Base-by-base conservation (phyloP, 2,888 invertebrate species). In the Ctenicera cuprea region DNA sequence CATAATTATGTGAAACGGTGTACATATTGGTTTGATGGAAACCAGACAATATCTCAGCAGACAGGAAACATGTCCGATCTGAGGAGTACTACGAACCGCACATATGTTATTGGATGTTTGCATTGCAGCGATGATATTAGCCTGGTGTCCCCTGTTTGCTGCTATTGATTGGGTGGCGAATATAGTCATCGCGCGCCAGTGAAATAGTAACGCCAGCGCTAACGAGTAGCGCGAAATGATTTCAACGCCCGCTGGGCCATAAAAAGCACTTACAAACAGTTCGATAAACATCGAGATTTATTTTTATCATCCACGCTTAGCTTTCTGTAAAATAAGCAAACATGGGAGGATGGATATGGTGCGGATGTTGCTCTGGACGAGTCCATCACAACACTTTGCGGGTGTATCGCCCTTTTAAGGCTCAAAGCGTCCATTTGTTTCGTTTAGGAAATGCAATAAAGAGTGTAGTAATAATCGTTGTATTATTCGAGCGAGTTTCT, bases 371-470 rank as follows among this genome's bases (percentile, higher is more conserved):
- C 50, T 26, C 37, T 63, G 66, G 71, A 59, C 66, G 63, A 63
- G 41, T 70, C 69, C 54, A 54, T 45, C 59, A 20, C 38, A n/a
- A n/a, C n/a, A 16, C 45, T 33, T 9, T 14, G 20, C 37, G 68
- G 61, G 18, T 50, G 41, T 65, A 41, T 57, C 64, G 52, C 48
- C 48, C 52, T 64, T 64, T 64, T 48, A 20, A 26, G 22, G 11
- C 48, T 20, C 63, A 52, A 30, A 50, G 18, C 18, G 26, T 61
- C 26, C 66, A 50, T 48, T 71, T 65, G 63, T 71, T 70, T 68
- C 61, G 67, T 74, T 75, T 75, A 72, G 76, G 76, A 76, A 76
- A 74, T 74, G 74, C 59, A 70, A 75, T 75, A 70, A 70, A 71
- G 73, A 72, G 66, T 48, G 64, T 64, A 62, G 30, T 62, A 59